Evolutionary conservation across 2,888 invertebrate genomes (phyloP), one percentile per base, ranked within the genome.

Genomic region (Cataglyphis livida): DNA sequence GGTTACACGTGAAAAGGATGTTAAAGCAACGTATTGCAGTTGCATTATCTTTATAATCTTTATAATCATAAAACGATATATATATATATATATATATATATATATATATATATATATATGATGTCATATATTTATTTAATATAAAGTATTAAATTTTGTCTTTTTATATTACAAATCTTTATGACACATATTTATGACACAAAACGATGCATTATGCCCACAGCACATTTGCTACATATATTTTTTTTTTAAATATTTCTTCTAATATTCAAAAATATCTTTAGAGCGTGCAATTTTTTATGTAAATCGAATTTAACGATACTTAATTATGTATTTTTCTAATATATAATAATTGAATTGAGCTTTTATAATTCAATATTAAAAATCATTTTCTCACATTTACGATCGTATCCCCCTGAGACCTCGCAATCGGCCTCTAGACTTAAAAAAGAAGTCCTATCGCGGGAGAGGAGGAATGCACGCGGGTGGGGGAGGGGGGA

Each of bases 391-490:
- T n/a, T 28, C 35, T 44, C 7, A 44, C 44, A 28, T 32, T 44
- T 44, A 21, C 44, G 15, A 59, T 59, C 7, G 15, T 38, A 41
- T 0, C n/a, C 15, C 28, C 15, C 12, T 38, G 2, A 38, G 12
- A 41, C 18, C n/a, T n/a, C 44, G 38, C 65, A 38, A 61, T 54
- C n/a, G 6, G 66, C 38, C 54, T 54, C 51, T 7, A 6, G 65
- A 35, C 32, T 41, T n/a, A 48, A 64, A 25, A 54, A 21, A 38
- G 70, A 70, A 70, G 35, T 65, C 28, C 18, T 76, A 41, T 59
- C 41, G 54, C 59, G 48, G 12, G n/a, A 62, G 54, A 62, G 38
- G 15, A 62, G 70, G n/a, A 28, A 41, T 38, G 66, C 68, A 48
- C 48, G n/a, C n/a, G 51, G 15, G 10, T 21, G 21, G 28, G 32